phyloP scores from a whole-genome alignment of 1,140 invertebrate genomes.

The Scaptodrosophila lebanonensis region DNA sequence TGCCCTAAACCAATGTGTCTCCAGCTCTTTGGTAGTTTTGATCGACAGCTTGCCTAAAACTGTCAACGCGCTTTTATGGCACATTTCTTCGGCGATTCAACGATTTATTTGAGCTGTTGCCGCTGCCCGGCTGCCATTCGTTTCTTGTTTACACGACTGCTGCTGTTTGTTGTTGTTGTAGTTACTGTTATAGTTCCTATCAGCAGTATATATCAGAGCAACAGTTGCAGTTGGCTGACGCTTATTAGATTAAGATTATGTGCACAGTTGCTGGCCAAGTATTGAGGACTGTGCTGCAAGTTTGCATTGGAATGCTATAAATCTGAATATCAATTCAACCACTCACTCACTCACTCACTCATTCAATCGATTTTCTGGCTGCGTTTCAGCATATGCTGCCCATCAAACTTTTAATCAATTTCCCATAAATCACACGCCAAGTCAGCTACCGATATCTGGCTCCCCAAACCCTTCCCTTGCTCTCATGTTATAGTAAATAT shows the following conservation, averaged over 20 bases:
- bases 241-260: constrained; percentile 64
- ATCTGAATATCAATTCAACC: constrained; percentile 21
- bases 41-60: constrained; percentile 75
- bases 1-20: constrained; percentile 21
- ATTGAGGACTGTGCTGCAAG: constrained; percentile 18
- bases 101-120: constrained; percentile 61
- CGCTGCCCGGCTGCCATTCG: constrained; percentile 13
- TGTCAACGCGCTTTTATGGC: constrained; percentile 68
- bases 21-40: constrained; percentile 43
- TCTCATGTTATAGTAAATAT: too few species aligned
- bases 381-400: background rate
- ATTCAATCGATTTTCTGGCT: background rate
- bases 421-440: constrained; percentile 60
- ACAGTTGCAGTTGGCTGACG: constrained; percentile 38
- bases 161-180: constrained; percentile 16
- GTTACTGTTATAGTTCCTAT: constrained; percentile 31
- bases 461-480: background rate
- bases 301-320: constrained; percentile 14
- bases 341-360: constrained; percentile 3
- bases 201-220: constrained; percentile 41
- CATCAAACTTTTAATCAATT: constrained; percentile 58
- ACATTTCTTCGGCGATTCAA: constrained; percentile 58
- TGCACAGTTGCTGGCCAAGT: constrained; percentile 36
- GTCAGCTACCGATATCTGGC: constrained; percentile 39
- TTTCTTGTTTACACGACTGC: constrained; percentile 58